Evolutionary conservation across 2,797 vertebrate species (phyloP).

Genomic region (Enteromius trimaculatus): DNA sequence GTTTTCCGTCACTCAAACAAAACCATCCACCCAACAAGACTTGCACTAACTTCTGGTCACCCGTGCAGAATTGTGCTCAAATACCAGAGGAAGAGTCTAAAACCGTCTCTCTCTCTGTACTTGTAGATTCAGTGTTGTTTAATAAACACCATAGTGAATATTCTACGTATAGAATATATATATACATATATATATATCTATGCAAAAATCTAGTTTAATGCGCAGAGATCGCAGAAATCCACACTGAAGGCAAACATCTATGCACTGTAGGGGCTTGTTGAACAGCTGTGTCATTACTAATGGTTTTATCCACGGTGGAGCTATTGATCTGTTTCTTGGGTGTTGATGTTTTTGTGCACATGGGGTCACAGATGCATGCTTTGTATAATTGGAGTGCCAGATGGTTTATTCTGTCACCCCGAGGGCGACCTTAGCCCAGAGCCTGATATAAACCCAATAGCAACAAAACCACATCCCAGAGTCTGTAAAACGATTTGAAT

Average conservation of each 20-base stretch:
- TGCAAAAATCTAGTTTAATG: background rate
- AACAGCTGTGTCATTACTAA: constrained; percentile 26
- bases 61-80: background rate
- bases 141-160: background rate
- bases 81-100: background rate
- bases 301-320: constrained; percentile 8
- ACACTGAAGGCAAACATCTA: background rate
- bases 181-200: no score
- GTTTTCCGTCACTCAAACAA: background rate
- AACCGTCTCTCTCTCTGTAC: background rate
- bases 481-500: constrained; percentile 43
- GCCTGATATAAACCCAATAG: constrained; percentile 25
- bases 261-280: background rate
- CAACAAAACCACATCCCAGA: background rate
- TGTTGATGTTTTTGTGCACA: constrained; percentile 13
- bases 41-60: background rate
- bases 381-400: constrained; percentile 33
- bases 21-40: background rate
- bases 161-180: no score
- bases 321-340: constrained; percentile 46
- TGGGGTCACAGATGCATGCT: constrained; percentile 35
- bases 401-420: constrained; percentile 36
- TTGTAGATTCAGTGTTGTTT: background rate
- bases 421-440: constrained; percentile 25
- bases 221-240: background rate